Percentiles rank a stretch among this genome's conserved stretches.
These are phyloP conservation scores for Coregonus clupeaformis DNA, from an alignment of 2,113 vertebrate species.

Conservation along the genomic window DNA sequence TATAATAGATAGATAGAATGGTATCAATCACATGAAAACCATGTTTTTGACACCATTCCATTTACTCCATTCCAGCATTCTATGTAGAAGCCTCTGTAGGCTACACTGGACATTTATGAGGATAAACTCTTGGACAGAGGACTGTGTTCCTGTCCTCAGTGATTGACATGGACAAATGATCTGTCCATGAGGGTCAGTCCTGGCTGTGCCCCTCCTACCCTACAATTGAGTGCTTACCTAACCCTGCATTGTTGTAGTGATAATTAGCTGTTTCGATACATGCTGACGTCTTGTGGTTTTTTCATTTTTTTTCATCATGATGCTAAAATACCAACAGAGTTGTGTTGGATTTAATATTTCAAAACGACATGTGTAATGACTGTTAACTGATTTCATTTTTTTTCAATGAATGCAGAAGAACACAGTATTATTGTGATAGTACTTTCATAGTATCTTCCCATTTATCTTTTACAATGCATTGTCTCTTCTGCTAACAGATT, in stretches of 20 bases:
- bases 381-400: constrained; percentile 39
- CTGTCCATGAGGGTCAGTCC: no score
- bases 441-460: not conserved
- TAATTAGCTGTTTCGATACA: constrained; percentile 18
- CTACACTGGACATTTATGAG: not conserved
- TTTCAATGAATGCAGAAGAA: no score
- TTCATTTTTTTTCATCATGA: constrained; percentile 19
- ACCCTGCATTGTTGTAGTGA: constrained; percentile 21
- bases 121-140: not conserved
- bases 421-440: no score
- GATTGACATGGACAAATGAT: no score
- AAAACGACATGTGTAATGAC: constrained; percentile 48
- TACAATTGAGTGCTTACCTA: constrained; percentile 19
- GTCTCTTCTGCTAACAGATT: no score
- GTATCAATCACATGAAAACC: no score
- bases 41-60: no score
- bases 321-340: constrained; percentile 30
- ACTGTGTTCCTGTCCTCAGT: not conserved
- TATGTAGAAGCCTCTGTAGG: not conserved
- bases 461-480: not conserved
- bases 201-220: no score
- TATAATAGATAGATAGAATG: no score
- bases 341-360: constrained; percentile 36
- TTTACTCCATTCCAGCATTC: no score
- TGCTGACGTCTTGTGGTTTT: constrained; percentile 25